Conservation (phyloP, 2,797 vertebrate species). For the Melanotaenia boesemani region DNA sequence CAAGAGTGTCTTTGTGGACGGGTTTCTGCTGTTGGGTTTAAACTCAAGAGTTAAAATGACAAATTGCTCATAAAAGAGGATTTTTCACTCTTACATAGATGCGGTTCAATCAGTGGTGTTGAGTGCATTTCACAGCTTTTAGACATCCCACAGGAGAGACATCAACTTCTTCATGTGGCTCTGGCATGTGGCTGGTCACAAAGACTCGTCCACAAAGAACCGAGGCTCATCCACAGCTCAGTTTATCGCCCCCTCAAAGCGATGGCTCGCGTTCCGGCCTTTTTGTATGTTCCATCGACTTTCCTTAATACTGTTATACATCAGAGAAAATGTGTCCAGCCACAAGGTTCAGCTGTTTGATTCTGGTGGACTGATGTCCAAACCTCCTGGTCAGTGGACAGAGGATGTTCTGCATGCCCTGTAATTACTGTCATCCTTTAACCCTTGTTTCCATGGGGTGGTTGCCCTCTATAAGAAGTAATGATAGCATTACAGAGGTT, state of each 20-base stretch:
- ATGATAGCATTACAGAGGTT: constrained; percentile 6
- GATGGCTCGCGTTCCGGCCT: neutral
- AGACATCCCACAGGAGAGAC: constrained; percentile 27
- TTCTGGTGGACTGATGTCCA: neutral
- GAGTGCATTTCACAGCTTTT: neutral
- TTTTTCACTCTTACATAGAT: constrained; percentile 25
- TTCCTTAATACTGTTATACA: constrained; percentile 29
- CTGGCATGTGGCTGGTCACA: neutral
- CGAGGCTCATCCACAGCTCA: neutral
- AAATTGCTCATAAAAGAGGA: constrained; percentile 44
- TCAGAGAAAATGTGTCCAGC: constrained; percentile 19
- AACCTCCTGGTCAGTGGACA: neutral
- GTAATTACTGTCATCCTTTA: neutral
- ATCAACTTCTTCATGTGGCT: neutral
- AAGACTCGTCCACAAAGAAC: neutral
- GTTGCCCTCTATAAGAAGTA: neutral
- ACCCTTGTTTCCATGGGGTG: neutral
- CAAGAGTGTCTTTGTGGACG: constrained; percentile 36
- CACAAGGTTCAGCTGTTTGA: constrained; percentile 7
- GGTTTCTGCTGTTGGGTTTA: constrained; percentile 23
- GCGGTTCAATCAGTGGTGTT: constrained; percentile 22
- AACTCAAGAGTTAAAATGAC: constrained; percentile 48
- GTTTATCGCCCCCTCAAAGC: neutral
- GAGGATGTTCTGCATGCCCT: neutral
- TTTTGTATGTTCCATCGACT: constrained; percentile 7